Evolutionary conservation across 1,140 invertebrate species (phyloP).

Genomic region (Caenorhabditis elegans): WBcel235 BX284605.5:1846501-1847000

Average conservation of each 20-base stretch:
- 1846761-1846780: neutral
- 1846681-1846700: no score
- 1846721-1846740: neutral
- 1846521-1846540: neutral
- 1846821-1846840: constrained; percentile 28
- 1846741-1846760: no score
- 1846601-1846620: no score
- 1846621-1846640: no score
- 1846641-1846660: no score
- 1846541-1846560: neutral
- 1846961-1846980: constrained; percentile 49
- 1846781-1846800: neutral
- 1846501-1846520: neutral
- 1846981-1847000: constrained; percentile 43
- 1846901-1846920: constrained; percentile 26
- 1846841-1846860: constrained; percentile 25
- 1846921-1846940: constrained; percentile 35
- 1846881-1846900: neutral
- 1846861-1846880: neutral
- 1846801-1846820: constrained; percentile 26
- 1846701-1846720: constrained; percentile 37
- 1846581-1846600: no score
- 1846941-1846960: constrained; percentile 38
- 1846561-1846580: no score
- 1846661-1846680: no score